These are phyloP conservation scores for Phataginus tetradactyla DNA, from an alignment of 2,797 vertebrate species.

Conservation along the genomic window DNA sequence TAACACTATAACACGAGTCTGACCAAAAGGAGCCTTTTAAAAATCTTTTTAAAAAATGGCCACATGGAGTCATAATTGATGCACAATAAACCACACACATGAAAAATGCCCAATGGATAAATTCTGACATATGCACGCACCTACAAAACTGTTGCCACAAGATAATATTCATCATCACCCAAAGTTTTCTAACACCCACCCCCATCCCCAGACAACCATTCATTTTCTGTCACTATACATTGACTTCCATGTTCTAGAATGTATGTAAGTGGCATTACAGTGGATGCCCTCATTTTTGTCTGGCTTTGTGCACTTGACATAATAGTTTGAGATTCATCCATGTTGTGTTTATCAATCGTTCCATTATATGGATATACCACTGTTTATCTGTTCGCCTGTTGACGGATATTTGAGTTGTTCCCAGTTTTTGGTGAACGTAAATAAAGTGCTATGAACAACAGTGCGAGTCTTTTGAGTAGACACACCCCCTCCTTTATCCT, in stretches of 20 bases:
- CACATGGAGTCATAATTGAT: neutral
- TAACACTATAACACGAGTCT: neutral
- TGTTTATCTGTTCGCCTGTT: neutral
- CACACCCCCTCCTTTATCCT: neutral
- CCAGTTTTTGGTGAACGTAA: neutral
- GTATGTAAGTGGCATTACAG: neutral
- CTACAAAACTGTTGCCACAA: neutral
- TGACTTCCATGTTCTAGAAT: neutral
- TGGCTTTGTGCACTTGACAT: neutral
- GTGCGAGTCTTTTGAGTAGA: too few species aligned
- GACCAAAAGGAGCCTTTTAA: neutral
- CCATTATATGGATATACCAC: neutral
- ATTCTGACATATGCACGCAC: too few species aligned
- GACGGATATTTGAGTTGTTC: neutral
- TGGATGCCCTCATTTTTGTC: neutral
- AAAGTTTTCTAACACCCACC: neutral
- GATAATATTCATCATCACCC: fast-evolving
- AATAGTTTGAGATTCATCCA: neutral
- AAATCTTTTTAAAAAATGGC: neutral
- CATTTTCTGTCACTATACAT: neutral
- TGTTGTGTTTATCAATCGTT: neutral
- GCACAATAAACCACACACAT: neutral
- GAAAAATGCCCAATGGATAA: neutral
- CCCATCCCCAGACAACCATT: neutral
- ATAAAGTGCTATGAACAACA: neutral